phyloP scores from a whole-genome alignment of 2,113 vertebrate species.

The Piliocolobus tephrosceles region DNA sequence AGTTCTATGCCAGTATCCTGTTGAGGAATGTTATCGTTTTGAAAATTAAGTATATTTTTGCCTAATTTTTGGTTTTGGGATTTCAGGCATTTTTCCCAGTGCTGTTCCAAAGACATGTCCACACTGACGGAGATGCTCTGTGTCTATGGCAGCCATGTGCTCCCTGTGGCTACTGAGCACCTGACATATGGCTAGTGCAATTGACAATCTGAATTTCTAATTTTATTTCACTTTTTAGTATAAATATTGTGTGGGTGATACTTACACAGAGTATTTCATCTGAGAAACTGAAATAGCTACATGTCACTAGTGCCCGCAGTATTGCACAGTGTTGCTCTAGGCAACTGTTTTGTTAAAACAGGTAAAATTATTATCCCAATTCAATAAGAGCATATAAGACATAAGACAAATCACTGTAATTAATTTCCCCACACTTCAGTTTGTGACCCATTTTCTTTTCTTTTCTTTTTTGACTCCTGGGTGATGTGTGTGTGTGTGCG shows the following conservation, averaged over 20 bases:
- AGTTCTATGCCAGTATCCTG: neutral
- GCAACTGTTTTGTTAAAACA: neutral
- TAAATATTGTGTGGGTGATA: neutral
- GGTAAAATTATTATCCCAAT: neutral
- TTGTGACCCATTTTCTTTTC: neutral
- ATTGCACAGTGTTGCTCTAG: neutral
- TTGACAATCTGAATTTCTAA: neutral
- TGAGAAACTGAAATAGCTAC: neutral
- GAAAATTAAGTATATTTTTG: neutral
- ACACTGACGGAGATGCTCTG: fast-evolving
- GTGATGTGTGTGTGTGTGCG: no score
- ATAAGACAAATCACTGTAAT: neutral
- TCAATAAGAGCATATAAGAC: neutral
- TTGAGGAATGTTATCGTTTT: neutral
- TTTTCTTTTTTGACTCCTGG: no score
- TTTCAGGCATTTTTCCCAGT: neutral
- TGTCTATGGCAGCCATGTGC: neutral
- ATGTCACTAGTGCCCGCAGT: no score
- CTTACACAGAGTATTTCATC: neutral
- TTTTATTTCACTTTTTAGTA: neutral
- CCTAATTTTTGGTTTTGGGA: neutral
- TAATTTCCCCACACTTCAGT: neutral
- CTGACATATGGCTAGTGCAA: neutral
- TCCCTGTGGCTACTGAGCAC: fast-evolving
- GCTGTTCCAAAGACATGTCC: fast-evolving